phyloP scores from a whole-genome alignment of 1,140 invertebrate genomes.

The Macrocentrus cingulum region DNA sequence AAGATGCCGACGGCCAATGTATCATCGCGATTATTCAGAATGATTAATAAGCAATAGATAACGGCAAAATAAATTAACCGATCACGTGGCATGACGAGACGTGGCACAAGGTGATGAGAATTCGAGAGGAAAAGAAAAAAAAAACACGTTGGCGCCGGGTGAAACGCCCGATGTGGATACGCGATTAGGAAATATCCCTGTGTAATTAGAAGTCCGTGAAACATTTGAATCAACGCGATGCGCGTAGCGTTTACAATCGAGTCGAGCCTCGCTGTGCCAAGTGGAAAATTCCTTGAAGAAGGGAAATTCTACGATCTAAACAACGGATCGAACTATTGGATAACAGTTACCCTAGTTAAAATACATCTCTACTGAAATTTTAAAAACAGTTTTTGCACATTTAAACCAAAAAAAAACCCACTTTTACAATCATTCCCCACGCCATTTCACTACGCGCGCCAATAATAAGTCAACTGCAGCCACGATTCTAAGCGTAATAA shows the following conservation, averaged over 20 bases:
- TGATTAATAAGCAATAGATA: constrained; percentile 9
- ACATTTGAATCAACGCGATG: constrained; percentile 30
- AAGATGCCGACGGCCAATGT: too few relatives aligned
- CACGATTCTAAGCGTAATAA: too few relatives aligned
- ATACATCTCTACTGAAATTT: neutral
- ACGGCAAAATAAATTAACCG: constrained; percentile 7
- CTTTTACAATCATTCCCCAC: too few relatives aligned
- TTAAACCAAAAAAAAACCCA: too few relatives aligned
- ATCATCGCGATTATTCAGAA: constrained; percentile 2
- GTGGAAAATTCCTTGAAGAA: constrained; percentile 13
- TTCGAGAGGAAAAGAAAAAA: too few relatives aligned
- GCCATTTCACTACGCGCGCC: too few relatives aligned
- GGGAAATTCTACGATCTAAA: constrained; percentile 14
- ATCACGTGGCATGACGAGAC: too few relatives aligned
- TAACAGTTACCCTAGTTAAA: neutral
- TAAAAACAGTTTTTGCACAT: neutral
- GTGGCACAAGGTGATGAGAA: too few relatives aligned
- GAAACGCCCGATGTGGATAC: constrained; percentile 33
- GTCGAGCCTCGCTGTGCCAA: constrained; percentile 6
- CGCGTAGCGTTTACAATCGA: constrained; percentile 9
- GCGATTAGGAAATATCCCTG: constrained; percentile 48
- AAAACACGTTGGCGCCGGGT: constrained; percentile 26
- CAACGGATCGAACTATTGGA: constrained; percentile 3
- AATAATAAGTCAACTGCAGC: too few relatives aligned
- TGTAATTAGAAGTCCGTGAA: constrained; percentile 43